Evolutionary conservation across 2,797 vertebrate genomes (phyloP).

Genomic region (Periparus ater): DNA sequence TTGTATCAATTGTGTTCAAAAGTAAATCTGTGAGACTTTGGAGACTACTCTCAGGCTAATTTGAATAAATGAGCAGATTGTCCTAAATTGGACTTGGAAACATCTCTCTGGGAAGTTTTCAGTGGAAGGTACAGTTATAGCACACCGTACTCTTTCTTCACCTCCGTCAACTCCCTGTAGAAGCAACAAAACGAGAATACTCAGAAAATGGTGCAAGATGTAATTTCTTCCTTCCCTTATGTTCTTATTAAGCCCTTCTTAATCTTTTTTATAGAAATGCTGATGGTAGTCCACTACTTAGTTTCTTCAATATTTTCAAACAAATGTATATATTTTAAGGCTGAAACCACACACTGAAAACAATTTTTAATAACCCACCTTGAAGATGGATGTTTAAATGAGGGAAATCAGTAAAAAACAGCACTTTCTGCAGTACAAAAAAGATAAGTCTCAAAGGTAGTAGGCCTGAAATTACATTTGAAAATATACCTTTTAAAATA

Average conservation of each 20-base stretch:
- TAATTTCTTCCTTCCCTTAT: neutral
- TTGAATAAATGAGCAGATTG: neutral
- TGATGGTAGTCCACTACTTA: neutral
- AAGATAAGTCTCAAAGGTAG: neutral
- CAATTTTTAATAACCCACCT: neutral
- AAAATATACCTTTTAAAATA: neutral
- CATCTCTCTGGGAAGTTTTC: neutral
- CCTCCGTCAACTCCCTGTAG: neutral
- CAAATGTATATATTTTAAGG: neutral
- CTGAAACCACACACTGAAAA: neutral
- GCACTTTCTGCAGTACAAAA: neutral
- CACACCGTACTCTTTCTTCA: neutral
- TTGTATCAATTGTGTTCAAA: neutral
- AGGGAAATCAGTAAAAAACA: neutral
- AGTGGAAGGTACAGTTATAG: neutral
- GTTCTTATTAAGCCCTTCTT: neutral
- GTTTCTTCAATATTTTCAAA: neutral
- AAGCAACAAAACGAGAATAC: neutral
- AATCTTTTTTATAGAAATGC: neutral
- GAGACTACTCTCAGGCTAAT: neutral
- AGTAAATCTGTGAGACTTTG: neutral
- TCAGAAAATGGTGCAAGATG: neutral
- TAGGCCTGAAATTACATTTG: neutral
- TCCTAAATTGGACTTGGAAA: neutral
- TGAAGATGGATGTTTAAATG: neutral